phyloP scores from a whole-genome alignment of 2,888 invertebrate species.

The Shargacucullia verbasci region DNA sequence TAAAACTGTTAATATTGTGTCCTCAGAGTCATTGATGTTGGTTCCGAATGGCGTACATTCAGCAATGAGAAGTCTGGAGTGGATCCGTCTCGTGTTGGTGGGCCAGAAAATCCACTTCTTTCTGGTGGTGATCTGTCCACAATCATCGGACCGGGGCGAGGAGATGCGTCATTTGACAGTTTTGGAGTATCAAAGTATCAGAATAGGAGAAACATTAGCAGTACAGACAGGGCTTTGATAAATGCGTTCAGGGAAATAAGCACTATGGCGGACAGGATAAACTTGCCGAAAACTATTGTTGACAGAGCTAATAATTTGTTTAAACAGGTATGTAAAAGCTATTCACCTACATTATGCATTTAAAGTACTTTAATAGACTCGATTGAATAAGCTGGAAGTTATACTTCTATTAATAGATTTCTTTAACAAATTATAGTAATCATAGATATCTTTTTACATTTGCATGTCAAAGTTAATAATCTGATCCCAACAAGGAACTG shows the following conservation, averaged over 20 bases:
- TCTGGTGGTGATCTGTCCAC: slow-evolving; percentile 99
- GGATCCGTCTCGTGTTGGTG: slow-evolving; percentile 99
- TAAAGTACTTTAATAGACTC: no score
- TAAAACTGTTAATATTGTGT: not conserved
- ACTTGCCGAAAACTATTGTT: slow-evolving; percentile 98
- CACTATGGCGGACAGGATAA: slow-evolving; percentile 99
- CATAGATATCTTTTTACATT: no score
- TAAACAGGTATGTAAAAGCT: slow-evolving; percentile 92
- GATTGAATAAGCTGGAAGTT: no score
- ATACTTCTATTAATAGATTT: no score
- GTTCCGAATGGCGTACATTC: slow-evolving; percentile 99
- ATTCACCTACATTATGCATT: no score
- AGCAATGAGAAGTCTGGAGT: slow-evolving; percentile 99
- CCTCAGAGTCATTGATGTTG: slow-evolving; percentile 99
- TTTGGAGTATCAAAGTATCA: slow-evolving; percentile 94
- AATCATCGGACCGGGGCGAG: slow-evolving; percentile 94
- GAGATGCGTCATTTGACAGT: slow-evolving; percentile 96
- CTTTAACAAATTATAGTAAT: no score
- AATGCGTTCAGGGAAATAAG: slow-evolving; percentile 99
- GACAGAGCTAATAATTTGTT: slow-evolving; percentile 99
- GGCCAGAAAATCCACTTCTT: slow-evolving; percentile 98
- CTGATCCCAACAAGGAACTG: no score
- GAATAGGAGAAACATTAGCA: slow-evolving; percentile 95
- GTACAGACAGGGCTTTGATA: slow-evolving; percentile 97
- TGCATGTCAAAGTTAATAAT: no score